A percentile compares a stretch with the other conserved stretches of the same genome.
phyloP scores from a whole-genome alignment of 2,113 vertebrate species.

The Nibea albiflora region DNA sequence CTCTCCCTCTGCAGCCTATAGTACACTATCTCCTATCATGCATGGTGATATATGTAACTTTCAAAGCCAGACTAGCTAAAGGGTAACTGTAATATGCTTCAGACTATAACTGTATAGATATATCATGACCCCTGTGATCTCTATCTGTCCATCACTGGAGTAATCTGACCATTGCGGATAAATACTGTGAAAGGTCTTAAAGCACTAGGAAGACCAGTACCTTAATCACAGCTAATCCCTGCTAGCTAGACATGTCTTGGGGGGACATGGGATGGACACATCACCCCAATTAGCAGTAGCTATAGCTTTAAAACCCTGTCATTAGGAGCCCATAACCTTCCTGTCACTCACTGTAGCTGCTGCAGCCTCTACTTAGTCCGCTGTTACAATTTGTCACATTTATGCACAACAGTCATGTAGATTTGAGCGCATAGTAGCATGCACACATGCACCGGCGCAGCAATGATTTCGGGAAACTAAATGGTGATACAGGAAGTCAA shows the following conservation, averaged over 20 bases:
- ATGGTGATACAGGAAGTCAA: conserved; percentile 17
- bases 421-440: neutral
- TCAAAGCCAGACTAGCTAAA: conserved; percentile 37
- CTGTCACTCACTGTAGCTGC: conserved; percentile 66
- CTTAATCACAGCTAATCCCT: conserved; percentile 79
- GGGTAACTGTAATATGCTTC: conserved; percentile 40
- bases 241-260: conserved; percentile 72
- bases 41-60: conserved; percentile 51
- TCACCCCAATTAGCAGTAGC: conserved; percentile 80
- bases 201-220: conserved; percentile 62
- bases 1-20: conserved; percentile 39
- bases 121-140: conserved; percentile 56
- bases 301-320: conserved; percentile 74
- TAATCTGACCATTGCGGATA: conserved; percentile 69
- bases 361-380: conserved; percentile 40
- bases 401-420: conserved; percentile 30
- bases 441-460: neutral
- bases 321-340: conserved; percentile 75
- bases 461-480: conserved; percentile 25
- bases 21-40: conserved; percentile 2
- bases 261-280: conserved; percentile 70
- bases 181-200: conserved; percentile 67
- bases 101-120: conserved; percentile 52
- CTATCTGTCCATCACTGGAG: conserved; percentile 70
- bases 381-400: conserved; percentile 49